phyloP scores from a whole-genome alignment of 2,797 vertebrate species.

The Coluber constrictor region DNA sequence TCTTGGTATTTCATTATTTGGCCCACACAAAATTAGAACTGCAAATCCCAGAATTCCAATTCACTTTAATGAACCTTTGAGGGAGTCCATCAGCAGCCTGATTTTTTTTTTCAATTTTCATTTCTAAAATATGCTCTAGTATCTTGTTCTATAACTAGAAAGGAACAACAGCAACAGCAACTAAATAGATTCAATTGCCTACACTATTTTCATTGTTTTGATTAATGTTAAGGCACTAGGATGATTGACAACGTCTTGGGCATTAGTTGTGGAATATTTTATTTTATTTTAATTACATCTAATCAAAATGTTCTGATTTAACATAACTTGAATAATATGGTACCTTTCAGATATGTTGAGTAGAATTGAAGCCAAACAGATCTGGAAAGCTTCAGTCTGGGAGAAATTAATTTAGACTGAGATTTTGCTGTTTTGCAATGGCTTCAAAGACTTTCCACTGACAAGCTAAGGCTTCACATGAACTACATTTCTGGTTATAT shows the following conservation, averaged over 20 bases:
- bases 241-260: background rate
- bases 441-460: background rate
- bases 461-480: background rate
- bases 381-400: background rate
- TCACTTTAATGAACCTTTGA: background rate
- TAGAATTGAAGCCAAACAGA: background rate
- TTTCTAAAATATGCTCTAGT: background rate
- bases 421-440: background rate
- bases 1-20: background rate
- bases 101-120: background rate
- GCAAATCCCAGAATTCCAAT: background rate
- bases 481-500: background rate
- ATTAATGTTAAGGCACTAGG: background rate
- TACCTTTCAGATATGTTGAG: background rate
- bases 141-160: background rate
- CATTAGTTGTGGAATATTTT: background rate
- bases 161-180: background rate
- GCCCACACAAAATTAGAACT: background rate
- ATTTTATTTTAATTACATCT: background rate
- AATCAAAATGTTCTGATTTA: background rate
- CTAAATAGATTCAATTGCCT: background rate
- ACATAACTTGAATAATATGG: background rate
- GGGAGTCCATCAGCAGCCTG: background rate
- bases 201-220: background rate
- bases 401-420: background rate